Base-by-base conservation (phyloP, 53 echinoderm and acorn worm species). In the Apostichopus leukothele region DNA sequence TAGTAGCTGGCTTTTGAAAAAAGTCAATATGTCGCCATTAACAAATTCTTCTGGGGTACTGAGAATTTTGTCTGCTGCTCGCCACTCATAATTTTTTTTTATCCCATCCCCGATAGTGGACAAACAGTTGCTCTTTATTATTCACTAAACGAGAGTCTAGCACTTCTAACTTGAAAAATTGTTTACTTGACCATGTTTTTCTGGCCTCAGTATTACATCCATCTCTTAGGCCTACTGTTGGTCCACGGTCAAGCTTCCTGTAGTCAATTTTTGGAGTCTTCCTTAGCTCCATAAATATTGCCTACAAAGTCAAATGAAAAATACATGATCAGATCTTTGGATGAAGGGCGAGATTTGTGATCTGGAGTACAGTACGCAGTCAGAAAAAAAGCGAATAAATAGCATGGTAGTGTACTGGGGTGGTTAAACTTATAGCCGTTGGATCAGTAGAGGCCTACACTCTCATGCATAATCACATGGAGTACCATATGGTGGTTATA, bases 81-180 rank as follows among this genome's bases (percentile, higher is more conserved):
- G 75, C 75, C 75, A 75, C 75, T 75, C 26, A 19, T 75, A 1
- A 75, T 7, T 5, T 75, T 75, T 75, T 75, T 75, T 12, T 75
- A 19, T 75, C 75, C 75, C 75, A 75, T 75, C 75, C 75, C 26
- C n/a, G 13, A n/a, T 75, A 9, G n/a, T 75, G 75, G 75, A 75
- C 75, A 75, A 75, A 75, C n/a, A 75, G 14, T n/a, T 75, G 26
- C 26, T 75, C n/a, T 75, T 19, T 75, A 19, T n/a, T 19, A 8
- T 75, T 75, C 75, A 75, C 75, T 19, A 14, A 11, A 14, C 75
- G 13, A 12, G 75, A 14, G n/a, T 75, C 8, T 11, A 14, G 11
- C 11, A 75, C 75, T 75, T 75, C 8, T 75, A 75, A 75, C 26
- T 75, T 75, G 75, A 75, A 75, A 75, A 75, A 75, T 9, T 12